Percentiles rank a stretch among this genome's conserved stretches.
Evolutionary conservation across 2,113 vertebrate species (phyloP).

Genomic region (Gobius niger): DNA sequence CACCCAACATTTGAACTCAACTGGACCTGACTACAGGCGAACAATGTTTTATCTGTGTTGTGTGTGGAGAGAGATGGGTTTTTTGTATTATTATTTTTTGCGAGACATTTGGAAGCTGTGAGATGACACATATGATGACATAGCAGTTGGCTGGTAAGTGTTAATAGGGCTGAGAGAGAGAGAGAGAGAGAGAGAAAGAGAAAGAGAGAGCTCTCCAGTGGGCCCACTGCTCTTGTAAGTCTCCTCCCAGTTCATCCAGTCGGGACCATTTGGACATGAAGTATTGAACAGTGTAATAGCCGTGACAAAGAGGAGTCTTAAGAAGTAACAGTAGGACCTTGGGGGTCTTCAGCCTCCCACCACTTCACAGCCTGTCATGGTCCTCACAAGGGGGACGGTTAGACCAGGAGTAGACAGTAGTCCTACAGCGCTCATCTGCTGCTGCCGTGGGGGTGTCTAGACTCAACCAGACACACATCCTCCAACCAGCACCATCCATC

Average conservation of each 20-base stretch:
- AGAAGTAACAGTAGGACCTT: slow-evolving; percentile 52
- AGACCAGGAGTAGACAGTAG: slow-evolving; percentile 38
- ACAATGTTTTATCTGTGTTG: too few relatives aligned
- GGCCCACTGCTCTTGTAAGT: slow-evolving; percentile 14
- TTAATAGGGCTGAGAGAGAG: slow-evolving; percentile 3
- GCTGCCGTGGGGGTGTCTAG: slow-evolving; percentile 39
- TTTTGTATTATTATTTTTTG: too few relatives aligned
- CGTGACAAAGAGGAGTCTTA: slow-evolving; percentile 44
- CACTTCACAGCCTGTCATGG: slow-evolving; percentile 27
- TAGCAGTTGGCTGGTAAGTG: not conserved
- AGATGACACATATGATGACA: slow-evolving; percentile 1
- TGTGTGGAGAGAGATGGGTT: too few relatives aligned
- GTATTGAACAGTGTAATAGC: slow-evolving; percentile 32
- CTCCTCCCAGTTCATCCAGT: slow-evolving; percentile 22
- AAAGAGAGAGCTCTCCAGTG: slow-evolving; percentile 4
- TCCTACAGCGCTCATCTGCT: slow-evolving; percentile 35
- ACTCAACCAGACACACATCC: slow-evolving; percentile 31
- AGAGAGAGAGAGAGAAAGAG: slow-evolving; percentile 14
- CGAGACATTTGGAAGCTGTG: not conserved
- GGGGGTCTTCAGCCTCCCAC: slow-evolving; percentile 53
- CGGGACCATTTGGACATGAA: slow-evolving; percentile 47
- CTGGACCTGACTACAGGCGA: too few relatives aligned
- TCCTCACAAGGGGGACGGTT: slow-evolving; percentile 33
- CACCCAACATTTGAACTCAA: too few relatives aligned
- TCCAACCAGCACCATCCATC: slow-evolving; percentile 39